phyloP scores from a whole-genome alignment of 1,140 invertebrate genomes.

The Pseudomyrmex gracilis region DNA sequence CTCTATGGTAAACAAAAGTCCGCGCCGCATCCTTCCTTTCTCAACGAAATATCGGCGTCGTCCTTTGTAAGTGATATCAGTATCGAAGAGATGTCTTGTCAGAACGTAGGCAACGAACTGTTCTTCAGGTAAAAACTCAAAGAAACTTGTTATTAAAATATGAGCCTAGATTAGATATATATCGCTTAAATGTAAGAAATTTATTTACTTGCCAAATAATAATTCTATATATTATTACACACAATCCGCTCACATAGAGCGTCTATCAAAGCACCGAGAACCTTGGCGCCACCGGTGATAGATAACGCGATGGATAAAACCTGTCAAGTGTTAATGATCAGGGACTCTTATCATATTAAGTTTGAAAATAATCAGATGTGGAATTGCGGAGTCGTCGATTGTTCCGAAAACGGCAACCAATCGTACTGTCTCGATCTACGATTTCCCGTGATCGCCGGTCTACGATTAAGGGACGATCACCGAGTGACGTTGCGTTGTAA shows the following conservation, averaged over 20 bases:
- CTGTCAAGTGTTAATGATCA: conserved; percentile 70
- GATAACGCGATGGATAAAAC: conserved; percentile 67
- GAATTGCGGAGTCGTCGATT: conserved; percentile 78
- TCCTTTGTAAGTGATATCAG: conserved; percentile 17
- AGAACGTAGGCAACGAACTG: conserved; percentile 70
- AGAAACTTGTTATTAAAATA: neutral
- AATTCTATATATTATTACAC: conserved; percentile 4
- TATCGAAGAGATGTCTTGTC: conserved; percentile 76
- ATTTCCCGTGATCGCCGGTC: conserved; percentile 87
- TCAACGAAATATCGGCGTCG: neutral
- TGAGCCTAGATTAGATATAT: too few relatives aligned
- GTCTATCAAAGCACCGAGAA: conserved; percentile 66
- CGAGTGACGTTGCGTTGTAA: conserved; percentile 88
- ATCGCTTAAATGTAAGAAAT: too few relatives aligned
- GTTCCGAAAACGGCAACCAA: conserved; percentile 73
- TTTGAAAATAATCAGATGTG: conserved; percentile 76
- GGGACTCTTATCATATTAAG: conserved; percentile 74
- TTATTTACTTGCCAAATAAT: too few relatives aligned
- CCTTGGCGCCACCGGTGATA: conserved; percentile 68
- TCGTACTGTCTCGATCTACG: conserved; percentile 87
- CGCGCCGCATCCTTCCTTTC: conserved; percentile 1
- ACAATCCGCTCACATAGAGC: conserved; percentile 21
- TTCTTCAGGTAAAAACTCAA: conserved; percentile 74
- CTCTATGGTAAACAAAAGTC: conserved; percentile 25
- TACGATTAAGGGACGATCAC: conserved; percentile 88